Conservation (phyloP, 2,888 invertebrate species). For the Drosophila aldrichi region DNA sequence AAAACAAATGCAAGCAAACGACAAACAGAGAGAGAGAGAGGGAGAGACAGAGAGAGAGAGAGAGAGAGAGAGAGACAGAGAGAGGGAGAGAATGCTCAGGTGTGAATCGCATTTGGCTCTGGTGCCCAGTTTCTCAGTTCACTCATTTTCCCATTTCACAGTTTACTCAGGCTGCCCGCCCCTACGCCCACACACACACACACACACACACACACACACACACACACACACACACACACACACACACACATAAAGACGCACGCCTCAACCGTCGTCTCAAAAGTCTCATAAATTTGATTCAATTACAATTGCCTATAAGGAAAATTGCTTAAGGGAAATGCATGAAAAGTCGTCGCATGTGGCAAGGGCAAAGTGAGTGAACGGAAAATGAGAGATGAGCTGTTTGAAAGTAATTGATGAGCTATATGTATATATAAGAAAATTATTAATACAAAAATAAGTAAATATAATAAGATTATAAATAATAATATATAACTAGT, state of each 20-base stretch:
- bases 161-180: slow-evolving; percentile 19
- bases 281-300: slow-evolving; percentile 51
- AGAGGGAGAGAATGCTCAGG: slow-evolving; percentile 36
- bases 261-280: background rate
- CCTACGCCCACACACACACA: slow-evolving; percentile 1
- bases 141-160: slow-evolving; percentile 12
- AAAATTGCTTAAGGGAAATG: slow-evolving; percentile 38
- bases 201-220: slow-evolving; percentile 3
- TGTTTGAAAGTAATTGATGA: background rate
- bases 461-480: too few relatives aligned
- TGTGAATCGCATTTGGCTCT: slow-evolving; percentile 46
- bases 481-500: too few relatives aligned
- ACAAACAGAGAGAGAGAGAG: background rate
- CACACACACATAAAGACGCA: slow-evolving; percentile 1
- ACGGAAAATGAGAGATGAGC: background rate
- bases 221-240: slow-evolving; percentile 3
- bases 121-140: slow-evolving; percentile 30
- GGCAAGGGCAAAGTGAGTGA: slow-evolving; percentile 15
- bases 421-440: too few relatives aligned
- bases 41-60: background rate
- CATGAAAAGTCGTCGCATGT: slow-evolving; percentile 36
- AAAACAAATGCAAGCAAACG: slow-evolving; percentile 10
- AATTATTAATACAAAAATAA: too few relatives aligned
- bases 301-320: slow-evolving; percentile 41
- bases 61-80: background rate